phyloP scores from a whole-genome alignment of 2,888 invertebrate genomes.

The Scaptomyza cyrtandrae region DNA sequence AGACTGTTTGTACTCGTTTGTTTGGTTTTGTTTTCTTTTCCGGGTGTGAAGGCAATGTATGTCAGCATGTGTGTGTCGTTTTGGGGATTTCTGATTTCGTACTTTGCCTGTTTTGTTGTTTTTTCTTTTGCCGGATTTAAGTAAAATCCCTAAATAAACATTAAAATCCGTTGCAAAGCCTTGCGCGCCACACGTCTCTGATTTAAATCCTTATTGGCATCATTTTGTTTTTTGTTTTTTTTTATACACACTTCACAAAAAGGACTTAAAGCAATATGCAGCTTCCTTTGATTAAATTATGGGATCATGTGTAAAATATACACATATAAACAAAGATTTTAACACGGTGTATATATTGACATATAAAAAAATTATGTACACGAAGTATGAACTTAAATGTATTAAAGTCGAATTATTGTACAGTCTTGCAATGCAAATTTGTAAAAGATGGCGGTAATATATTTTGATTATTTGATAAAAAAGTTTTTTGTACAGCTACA shows the following conservation, averaged over 20 bases:
- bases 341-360: not conserved
- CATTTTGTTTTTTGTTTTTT: constrained; percentile 28
- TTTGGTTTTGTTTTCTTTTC: constrained; percentile 15
- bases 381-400: not conserved
- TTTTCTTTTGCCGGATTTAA: constrained; percentile 21
- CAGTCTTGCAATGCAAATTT: too few species aligned
- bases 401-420: too few species aligned
- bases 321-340: not conserved
- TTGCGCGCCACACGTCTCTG: constrained; percentile 45
- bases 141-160: constrained; percentile 68
- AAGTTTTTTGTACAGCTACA: too few species aligned
- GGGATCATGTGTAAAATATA: not conserved
- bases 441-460: too few species aligned
- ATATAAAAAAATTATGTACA: too few species aligned
- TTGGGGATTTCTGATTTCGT: constrained; percentile 65
- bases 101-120: constrained; percentile 15
- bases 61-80: constrained; percentile 35
- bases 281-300: not conserved
- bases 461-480: too few species aligned
- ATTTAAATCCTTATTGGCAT: constrained; percentile 57
- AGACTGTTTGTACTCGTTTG: constrained; percentile 1
- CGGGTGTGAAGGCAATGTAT: constrained; percentile 31
- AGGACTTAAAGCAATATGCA: not conserved
- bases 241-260: constrained; percentile 2
- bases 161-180: constrained; percentile 55